Percentiles rank a stretch among this genome's conserved stretches.
These are phyloP conservation scores for Cryptocheilus praepositus DNA, from an alignment of 2,888 invertebrate genomes.

Conservation along the genomic window DNA sequence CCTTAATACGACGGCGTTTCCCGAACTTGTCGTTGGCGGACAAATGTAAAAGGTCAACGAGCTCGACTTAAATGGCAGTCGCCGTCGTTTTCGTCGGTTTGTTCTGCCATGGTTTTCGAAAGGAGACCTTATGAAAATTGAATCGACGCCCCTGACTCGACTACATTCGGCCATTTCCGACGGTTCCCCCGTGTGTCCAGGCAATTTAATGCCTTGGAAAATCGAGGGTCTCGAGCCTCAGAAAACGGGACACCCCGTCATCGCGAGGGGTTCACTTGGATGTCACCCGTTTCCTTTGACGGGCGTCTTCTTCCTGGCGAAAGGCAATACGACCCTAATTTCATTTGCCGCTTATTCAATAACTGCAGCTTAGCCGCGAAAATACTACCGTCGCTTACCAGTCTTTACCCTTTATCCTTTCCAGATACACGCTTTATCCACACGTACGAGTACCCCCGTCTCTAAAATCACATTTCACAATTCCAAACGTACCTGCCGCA, in stretches of 20 bases:
- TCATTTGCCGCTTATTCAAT: too few species aligned
- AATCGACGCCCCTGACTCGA: slow-evolving; percentile 34
- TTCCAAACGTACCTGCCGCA: too few species aligned
- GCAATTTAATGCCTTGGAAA: slow-evolving; percentile 53
- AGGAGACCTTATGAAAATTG: slow-evolving; percentile 54
- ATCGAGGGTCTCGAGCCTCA: slow-evolving; percentile 22
- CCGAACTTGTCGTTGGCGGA: not conserved
- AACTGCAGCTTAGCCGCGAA: too few species aligned
- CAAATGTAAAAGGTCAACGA: slow-evolving; percentile 23
- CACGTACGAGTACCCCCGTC: not conserved
- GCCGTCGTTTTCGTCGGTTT: slow-evolving; percentile 16
- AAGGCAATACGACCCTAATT: too few species aligned
- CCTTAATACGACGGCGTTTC: too few species aligned
- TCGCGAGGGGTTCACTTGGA: too few species aligned
- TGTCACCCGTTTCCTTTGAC: too few species aligned
- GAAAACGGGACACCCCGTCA: not conserved
- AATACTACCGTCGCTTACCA: too few species aligned
- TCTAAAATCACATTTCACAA: not conserved
- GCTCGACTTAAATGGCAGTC: slow-evolving; percentile 23
- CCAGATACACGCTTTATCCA: not conserved
- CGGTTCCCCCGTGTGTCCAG: slow-evolving; percentile 36
- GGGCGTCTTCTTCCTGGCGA: too few species aligned
- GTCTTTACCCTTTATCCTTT: too few species aligned
- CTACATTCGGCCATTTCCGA: slow-evolving; percentile 12
- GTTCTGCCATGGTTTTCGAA: slow-evolving; percentile 35